These are phyloP conservation scores for Spodoptera littoralis DNA, from an alignment of 2,888 invertebrate species.

Conservation along the genomic window DNA sequence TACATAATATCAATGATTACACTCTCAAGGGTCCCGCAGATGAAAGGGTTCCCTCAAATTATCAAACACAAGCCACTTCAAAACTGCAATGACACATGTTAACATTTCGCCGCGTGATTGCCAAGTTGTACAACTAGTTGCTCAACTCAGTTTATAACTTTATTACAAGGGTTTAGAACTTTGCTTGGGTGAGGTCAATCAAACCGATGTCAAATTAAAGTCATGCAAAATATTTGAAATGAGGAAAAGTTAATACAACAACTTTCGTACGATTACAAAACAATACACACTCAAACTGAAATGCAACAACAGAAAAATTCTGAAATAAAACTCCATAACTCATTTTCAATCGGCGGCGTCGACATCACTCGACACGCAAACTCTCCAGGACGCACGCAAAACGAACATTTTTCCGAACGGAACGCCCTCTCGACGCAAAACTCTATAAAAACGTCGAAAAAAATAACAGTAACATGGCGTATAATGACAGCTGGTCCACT, in stretches of 20 bases:
- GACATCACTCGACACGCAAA: slow-evolving; percentile 86
- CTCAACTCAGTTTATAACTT: slow-evolving; percentile 15
- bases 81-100: slow-evolving; percentile 87
- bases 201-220: too few species aligned
- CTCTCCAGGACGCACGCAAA: slow-evolving; percentile 87
- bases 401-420: slow-evolving; percentile 88
- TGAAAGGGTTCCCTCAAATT: slow-evolving; percentile 82
- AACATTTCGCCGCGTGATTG: slow-evolving; percentile 69
- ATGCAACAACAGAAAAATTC: slow-evolving; percentile 69
- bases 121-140: slow-evolving; percentile 57
- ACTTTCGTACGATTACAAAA: slow-evolving; percentile 52
- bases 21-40: slow-evolving; percentile 65
- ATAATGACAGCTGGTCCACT: slow-evolving; percentile 90
- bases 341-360: slow-evolving; percentile 82
- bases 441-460: slow-evolving; percentile 88
- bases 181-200: not conserved
- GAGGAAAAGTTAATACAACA: slow-evolving; percentile 13
- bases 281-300: slow-evolving; percentile 71
- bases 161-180: not conserved
- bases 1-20: slow-evolving; percentile 77
- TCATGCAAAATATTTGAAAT: not conserved
- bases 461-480: slow-evolving; percentile 89
- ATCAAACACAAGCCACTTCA: slow-evolving; percentile 84
- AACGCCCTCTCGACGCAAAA: slow-evolving; percentile 87
- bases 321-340: slow-evolving; percentile 82